Evolutionary conservation across 2,113 vertebrate species (phyloP), one percentile per base, ranked within the genome.

Genomic region (Genyomyrus donnyi): DNA sequence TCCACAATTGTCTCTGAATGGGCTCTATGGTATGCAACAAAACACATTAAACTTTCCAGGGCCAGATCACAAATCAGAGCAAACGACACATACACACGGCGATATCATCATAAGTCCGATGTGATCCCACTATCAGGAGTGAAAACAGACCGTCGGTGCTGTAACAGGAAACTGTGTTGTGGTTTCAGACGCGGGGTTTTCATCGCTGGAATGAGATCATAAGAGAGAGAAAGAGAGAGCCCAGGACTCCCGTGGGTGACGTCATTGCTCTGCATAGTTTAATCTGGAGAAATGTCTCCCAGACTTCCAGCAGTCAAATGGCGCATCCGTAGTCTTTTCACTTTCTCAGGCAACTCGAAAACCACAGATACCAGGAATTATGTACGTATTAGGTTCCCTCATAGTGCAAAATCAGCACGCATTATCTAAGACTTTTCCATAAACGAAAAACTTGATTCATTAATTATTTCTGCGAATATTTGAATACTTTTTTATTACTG

Each of bases 1-100:
- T 87, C 90, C 91, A 84, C 92, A 92, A 91, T 92, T 91, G 87
- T 92, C 91, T 91, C 89, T 90, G 90, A 70, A 88, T 85, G 35
- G 80, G 80, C 13, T 62, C 89, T 90, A 86, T 89, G 89, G 92
- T 90, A 92, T 91, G 89, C 91, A 92, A 92, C 89, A 87, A 88
- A 90, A 89, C 90, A 91, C 90, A 88, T 89, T 90, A 91, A 90
- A 89, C 58, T 66, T 90, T 87, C n/a, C 77, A 17, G 58, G 84
- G 88, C 83, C 86, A 88, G 3, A 50, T 89, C 89, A 56, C 85
- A 56, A 88, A 90, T 46, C 31, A 48, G 50, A 42, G 46, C 39
- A 90, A 24, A 46, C 58, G 46, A 85, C 52, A 70, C 56, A 87
- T 48, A 13, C 10, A 86, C 50, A 89, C 9, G 48, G 88, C n/a